Conservation (phyloP, 2,888 invertebrate genomes). For the Tachina fera region DNA sequence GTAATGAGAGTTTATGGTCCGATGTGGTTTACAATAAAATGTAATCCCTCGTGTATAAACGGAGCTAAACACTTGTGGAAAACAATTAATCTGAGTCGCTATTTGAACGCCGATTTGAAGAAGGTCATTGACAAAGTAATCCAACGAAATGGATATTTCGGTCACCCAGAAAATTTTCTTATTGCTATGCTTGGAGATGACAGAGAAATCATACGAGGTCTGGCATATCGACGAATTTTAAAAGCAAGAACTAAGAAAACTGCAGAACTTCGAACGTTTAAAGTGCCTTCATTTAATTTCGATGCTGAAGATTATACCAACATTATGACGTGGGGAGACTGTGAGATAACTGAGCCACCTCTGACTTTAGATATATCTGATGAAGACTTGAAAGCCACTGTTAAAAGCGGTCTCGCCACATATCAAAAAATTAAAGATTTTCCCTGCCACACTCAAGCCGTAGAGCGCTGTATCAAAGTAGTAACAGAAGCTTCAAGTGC, state of each 20-base stretch:
- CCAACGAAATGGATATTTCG: slow-evolving; percentile 11
- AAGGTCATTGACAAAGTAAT: neutral
- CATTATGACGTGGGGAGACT: neutral
- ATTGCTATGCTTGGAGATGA: slow-evolving; percentile 11
- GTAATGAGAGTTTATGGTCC: no score
- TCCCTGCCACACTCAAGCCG: neutral
- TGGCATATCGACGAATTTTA: neutral
- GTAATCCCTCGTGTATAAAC: neutral
- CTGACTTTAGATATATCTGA: slow-evolving; percentile 18
- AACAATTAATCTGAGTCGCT: neutral
- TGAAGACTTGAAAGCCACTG: slow-evolving; percentile 4
- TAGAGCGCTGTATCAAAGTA: no score
- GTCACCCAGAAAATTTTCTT: slow-evolving; percentile 1
- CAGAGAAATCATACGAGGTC: neutral
- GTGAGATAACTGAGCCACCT: slow-evolving; percentile 6
- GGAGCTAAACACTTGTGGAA: neutral
- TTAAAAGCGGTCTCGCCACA: neutral
- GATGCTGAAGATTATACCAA: neutral
- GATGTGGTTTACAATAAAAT: neutral
- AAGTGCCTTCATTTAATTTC: slow-evolving; percentile 1
- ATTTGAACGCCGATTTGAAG: neutral
- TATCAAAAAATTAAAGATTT: neutral
- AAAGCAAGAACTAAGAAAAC: neutral
- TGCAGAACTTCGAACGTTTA: neutral
- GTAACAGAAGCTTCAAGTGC: no score